A percentile compares a stretch with the other conserved stretches of the same genome.
phyloP scores from a whole-genome alignment of 37 sponge, comb jelly and placozoan species.

The Cliona cf. orientalis region DNA sequence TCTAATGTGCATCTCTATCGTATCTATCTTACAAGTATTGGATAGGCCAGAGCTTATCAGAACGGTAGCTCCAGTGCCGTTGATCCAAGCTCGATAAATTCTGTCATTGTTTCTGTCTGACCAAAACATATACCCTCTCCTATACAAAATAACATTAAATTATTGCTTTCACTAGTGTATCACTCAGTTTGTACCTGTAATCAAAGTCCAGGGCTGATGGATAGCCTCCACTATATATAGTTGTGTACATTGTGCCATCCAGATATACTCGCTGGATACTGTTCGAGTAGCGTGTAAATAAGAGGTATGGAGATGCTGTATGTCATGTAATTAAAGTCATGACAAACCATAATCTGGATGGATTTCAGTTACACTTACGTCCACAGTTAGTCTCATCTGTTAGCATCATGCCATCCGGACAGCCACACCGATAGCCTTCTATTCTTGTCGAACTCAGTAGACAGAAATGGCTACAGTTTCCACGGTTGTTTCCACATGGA shows the following conservation, averaged over 20 bases:
- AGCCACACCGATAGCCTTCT: neutral
- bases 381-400: neutral
- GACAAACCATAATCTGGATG: neutral
- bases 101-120: slow-evolving; percentile 4
- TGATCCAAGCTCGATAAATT: neutral
- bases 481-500: slow-evolving; percentile 4
- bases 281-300: neutral
- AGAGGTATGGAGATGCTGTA: neutral
- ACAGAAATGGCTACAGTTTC: slow-evolving; percentile 10
- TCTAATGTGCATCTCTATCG: too few relatives aligned
- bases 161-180: too few relatives aligned
- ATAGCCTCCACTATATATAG: neutral
- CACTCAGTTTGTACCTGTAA: slow-evolving; percentile 1
- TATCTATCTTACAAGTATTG: slow-evolving; percentile 8
- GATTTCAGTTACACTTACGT: slow-evolving; percentile 8
- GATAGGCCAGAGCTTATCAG: neutral
- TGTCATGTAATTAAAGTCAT: neutral
- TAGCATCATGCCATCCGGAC: slow-evolving; percentile 20
- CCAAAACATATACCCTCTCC: slow-evolving; percentile 23
- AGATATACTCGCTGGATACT: neutral
- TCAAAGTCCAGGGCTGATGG: slow-evolving; percentile 19
- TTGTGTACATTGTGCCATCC: neutral
- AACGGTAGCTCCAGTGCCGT: neutral
- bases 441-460: neutral
- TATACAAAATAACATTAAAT: neutral